Evolutionary conservation across 2,797 vertebrate genomes (phyloP).

Genomic region (Diplodus sargus): DNA sequence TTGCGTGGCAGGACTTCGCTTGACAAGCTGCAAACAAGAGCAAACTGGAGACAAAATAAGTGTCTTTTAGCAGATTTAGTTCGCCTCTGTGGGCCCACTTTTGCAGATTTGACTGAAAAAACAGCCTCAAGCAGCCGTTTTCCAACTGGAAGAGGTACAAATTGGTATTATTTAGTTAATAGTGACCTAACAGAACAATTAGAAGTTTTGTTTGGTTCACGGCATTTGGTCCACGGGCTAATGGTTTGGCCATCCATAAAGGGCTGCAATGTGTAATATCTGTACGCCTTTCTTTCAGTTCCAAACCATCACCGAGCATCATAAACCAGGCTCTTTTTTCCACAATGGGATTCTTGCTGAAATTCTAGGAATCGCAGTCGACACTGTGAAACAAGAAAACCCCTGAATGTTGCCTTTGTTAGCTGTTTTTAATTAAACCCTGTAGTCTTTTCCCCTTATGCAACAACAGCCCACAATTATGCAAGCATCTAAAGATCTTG

Average conservation of each 20-base stretch:
- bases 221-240: constrained; percentile 29
- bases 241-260: constrained; percentile 48
- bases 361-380: constrained; percentile 68
- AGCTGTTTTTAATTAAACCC: constrained; percentile 77
- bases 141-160: neutral
- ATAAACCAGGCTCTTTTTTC: constrained; percentile 54
- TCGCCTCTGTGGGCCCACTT: neutral
- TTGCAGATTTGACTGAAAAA: neutral
- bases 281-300: constrained; percentile 43
- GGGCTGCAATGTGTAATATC: constrained; percentile 15
- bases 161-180: constrained; percentile 40
- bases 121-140: neutral
- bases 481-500: constrained; percentile 62
- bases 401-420: constrained; percentile 81
- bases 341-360: constrained; percentile 52
- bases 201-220: constrained; percentile 24
- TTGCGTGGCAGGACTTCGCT: constrained; percentile 12
- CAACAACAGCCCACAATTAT: constrained; percentile 71
- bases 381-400: constrained; percentile 56
- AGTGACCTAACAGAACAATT: constrained; percentile 27
- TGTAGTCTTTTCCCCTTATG: constrained; percentile 60
- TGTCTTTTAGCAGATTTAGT: constrained; percentile 6
- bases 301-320: constrained; percentile 41
- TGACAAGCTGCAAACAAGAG: constrained; percentile 35
- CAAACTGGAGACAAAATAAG: constrained; percentile 17